Base-by-base conservation (phyloP, 2,888 invertebrate genomes). In the Dryobota labecula region DNA sequence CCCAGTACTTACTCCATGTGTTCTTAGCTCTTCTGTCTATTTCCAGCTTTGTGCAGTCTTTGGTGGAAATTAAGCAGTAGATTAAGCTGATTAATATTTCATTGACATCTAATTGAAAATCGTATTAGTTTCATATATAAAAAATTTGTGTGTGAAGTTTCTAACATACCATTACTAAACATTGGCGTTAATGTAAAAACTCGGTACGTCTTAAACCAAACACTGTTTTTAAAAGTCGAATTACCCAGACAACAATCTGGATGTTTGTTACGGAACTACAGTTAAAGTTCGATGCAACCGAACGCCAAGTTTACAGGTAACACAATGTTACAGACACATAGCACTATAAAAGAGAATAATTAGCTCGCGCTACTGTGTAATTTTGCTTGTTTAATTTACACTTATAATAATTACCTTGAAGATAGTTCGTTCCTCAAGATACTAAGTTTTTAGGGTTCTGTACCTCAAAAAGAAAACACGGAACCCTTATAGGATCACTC, bases 341-440 rank as follows among this genome's bases (percentile, higher is more conserved):
- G 92, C 90, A 85, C 94, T 90, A 92, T 94, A 91, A 93, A 92
- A 86, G 84, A 87, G 91, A 94, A 87, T 92, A 90, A 94, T 92
- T 89, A 85, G 78, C 87, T 81, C 15, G 62, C 13, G 62, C 84
- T 84, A 71, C 82, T 82, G 87, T 82, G 87, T 85, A 84, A 90
- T 91, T 89, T 88, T 79, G 83, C 86, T 84, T 80, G 88, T 88
- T 90, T 88, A 87, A 90, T 90, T 89, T 89, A 88, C 87, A 80
- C 65, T 75, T 74, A 58, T 71, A 76, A 75, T 73, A 71, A 82
- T 70, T 76, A 64, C 65, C 53, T 70, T 58, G 45, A 43, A 74
- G 53, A 49, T 69, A 58, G 58, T 53, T 69, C 51, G 60, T 74
- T 56, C 30, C 27, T 62, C 18, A 30, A 30, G 43, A 30, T 60